Evolutionary conservation across 2,888 invertebrate genomes (phyloP).

Genomic region (Seira musarum): DNA sequence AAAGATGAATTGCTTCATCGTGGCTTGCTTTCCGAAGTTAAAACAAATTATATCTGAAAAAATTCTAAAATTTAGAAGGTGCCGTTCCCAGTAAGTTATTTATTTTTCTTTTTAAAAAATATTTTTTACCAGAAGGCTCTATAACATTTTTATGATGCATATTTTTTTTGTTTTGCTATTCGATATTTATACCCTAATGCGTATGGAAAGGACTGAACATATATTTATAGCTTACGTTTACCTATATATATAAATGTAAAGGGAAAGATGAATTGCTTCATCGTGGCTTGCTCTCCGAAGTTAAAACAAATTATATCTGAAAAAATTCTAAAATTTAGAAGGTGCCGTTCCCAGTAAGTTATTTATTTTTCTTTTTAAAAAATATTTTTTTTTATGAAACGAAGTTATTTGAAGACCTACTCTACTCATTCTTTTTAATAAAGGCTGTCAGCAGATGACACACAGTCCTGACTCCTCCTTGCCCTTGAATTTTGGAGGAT

Average conservation of each 20-base stretch:
- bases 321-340: no score
- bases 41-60: no score
- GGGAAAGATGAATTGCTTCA: no score
- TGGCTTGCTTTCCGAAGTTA: no score
- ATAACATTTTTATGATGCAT: neutral
- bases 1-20: no score
- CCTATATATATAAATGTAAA: no score
- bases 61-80: no score
- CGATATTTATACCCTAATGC: neutral
- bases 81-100: no score
- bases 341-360: no score
- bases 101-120: slow-evolving; percentile 4
- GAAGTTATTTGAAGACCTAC: neutral
- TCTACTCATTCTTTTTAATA: slow-evolving; percentile 32
- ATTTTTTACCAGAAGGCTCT: neutral
- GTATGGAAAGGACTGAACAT: neutral
- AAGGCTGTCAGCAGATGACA: slow-evolving; percentile 75
- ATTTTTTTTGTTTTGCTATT: slow-evolving; percentile 2
- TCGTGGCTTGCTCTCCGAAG: no score
- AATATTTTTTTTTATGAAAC: slow-evolving; percentile 1
- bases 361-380: neutral
- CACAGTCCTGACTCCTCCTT: slow-evolving; percentile 89
- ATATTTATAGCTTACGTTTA: no score
- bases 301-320: no score
- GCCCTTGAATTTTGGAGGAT: slow-evolving; percentile 82